Percentiles rank a stretch among this genome's conserved stretches.
These are phyloP conservation scores for Hypanus sabinus DNA, from an alignment of 2,113 vertebrate genomes.

Conservation along the genomic window DNA sequence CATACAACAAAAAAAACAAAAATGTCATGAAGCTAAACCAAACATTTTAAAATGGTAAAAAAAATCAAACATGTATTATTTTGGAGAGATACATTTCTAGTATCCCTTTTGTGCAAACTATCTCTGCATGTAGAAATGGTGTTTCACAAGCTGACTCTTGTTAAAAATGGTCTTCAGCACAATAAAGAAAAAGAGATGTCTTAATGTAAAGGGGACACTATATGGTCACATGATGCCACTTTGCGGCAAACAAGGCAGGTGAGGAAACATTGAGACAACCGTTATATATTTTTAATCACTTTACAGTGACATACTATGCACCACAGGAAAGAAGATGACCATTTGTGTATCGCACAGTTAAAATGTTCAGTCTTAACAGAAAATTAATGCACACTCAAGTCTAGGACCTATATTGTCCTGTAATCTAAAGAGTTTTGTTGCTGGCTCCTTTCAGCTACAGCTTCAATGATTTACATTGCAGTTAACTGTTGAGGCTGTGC, in stretches of 20 bases:
- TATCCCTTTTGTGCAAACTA: background rate
- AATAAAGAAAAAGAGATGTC: background rate
- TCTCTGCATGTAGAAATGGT: background rate
- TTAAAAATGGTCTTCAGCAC: background rate
- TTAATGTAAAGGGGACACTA: constrained; percentile 14
- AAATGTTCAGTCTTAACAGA: background rate
- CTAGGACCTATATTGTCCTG: background rate
- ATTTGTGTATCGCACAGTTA: background rate
- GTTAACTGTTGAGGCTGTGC: constrained; percentile 8
- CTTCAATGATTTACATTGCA: constrained; percentile 26
- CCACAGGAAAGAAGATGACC: background rate
- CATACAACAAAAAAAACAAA: background rate
- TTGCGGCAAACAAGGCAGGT: background rate
- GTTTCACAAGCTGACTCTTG: background rate
- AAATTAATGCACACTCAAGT: constrained; percentile 17
- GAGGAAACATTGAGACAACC: background rate
- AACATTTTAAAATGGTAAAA: background rate
- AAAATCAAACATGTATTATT: background rate
- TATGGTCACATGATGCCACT: background rate
- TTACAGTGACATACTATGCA: background rate
- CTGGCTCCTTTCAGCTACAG: background rate
- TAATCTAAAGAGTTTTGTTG: background rate
- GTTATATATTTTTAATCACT: background rate
- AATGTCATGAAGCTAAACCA: background rate
- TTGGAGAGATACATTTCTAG: background rate